Conservation (phyloP, 2,888 invertebrate genomes). For the Imbricaverruca yamaguchii region DNA sequence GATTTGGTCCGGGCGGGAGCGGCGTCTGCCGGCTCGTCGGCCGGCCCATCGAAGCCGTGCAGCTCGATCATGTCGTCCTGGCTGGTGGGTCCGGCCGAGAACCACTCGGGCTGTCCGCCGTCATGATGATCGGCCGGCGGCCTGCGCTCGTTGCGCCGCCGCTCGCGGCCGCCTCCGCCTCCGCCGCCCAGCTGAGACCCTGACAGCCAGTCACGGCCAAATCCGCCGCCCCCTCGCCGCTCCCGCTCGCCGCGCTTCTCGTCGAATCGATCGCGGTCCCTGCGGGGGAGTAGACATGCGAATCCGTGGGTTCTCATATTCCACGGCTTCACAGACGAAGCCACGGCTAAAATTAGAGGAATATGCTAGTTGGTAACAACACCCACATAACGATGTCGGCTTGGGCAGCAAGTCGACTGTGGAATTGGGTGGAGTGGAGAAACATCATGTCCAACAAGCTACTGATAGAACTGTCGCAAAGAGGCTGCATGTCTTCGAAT, state of each 20-base stretch:
- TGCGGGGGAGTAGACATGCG: neutral
- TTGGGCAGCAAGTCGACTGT: too few relatives aligned
- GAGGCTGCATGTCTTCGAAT: too few relatives aligned
- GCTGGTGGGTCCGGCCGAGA: slow-evolving; percentile 48
- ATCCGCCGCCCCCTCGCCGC: slow-evolving; percentile 27
- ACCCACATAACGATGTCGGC: too few relatives aligned
- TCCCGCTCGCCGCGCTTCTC: slow-evolving; percentile 19
- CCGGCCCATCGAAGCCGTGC: slow-evolving; percentile 74
- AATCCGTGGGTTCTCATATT: too few relatives aligned
- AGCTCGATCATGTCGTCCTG: slow-evolving; percentile 88
- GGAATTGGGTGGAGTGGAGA: too few relatives aligned
- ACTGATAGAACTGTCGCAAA: too few relatives aligned
- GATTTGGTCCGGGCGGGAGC: slow-evolving; percentile 25
- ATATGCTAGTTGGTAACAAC: too few relatives aligned
- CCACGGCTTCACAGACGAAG: neutral
- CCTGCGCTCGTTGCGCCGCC: slow-evolving; percentile 23
- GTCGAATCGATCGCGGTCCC: neutral
- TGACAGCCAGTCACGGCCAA: slow-evolving; percentile 9
- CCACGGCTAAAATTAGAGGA: neutral
- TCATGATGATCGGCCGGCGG: slow-evolving; percentile 43
- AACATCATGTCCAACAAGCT: too few relatives aligned
- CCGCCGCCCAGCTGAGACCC: slow-evolving; percentile 24
- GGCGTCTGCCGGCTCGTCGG: slow-evolving; percentile 26
- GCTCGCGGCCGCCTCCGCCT: slow-evolving; percentile 21
- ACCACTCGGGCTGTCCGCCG: slow-evolving; percentile 84